These are phyloP conservation scores for Sycophila sp. DNA, from an alignment of 1,140 invertebrate genomes.

Conservation along the genomic window DNA sequence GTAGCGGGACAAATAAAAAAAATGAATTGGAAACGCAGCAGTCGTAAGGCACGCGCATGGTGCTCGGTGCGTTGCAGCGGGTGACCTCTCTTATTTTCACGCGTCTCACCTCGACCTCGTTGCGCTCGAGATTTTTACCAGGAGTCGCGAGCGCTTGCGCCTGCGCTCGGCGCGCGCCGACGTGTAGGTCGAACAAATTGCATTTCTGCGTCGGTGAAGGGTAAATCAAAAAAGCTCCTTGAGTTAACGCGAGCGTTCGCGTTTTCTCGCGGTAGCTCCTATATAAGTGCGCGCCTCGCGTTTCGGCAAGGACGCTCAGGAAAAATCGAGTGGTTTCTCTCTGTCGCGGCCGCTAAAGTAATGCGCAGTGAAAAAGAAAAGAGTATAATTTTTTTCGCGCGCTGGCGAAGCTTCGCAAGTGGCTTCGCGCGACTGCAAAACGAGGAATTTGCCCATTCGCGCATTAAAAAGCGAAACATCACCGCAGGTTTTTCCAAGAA, in stretches of 20 bases:
- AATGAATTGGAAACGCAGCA: background rate
- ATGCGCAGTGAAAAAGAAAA: no score
- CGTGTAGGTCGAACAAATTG: background rate
- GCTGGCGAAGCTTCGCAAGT: no score
- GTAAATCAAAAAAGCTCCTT: background rate
- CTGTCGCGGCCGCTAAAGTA: no score
- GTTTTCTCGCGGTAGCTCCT: background rate
- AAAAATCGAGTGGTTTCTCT: background rate
- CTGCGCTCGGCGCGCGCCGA: no score
- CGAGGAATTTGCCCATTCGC: no score
- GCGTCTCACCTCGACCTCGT: conserved; percentile 33
- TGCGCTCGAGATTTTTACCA: conserved; percentile 15
- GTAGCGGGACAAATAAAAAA: no score
- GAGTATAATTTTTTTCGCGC: no score
- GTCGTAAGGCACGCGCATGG: no score
- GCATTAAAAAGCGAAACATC: background rate
- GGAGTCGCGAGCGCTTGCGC: no score
- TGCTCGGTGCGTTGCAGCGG: background rate
- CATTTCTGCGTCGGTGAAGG: background rate
- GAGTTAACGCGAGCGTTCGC: background rate
- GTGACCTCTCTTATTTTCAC: conserved; percentile 22
- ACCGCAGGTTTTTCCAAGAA: background rate
- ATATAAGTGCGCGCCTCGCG: no score
- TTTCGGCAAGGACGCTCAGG: background rate
- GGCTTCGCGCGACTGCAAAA: no score